A percentile compares a stretch with the other conserved stretches of the same genome.
Evolutionary conservation across 92 coral and sea anemone species (phyloP).

Genomic region (Montipora capitata): DNA sequence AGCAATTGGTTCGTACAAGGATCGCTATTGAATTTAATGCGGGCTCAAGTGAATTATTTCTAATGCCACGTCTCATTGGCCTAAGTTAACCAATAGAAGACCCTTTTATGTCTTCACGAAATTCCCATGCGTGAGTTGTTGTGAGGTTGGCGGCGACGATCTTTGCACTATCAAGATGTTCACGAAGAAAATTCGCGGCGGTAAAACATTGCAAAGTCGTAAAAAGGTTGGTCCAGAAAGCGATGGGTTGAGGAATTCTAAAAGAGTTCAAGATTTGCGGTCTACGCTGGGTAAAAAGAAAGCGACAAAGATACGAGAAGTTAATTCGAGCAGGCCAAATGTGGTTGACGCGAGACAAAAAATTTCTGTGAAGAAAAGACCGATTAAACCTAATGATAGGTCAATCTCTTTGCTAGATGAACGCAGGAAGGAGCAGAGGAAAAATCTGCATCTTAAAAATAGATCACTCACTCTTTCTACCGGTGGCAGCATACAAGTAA

Average conservation of each 20-base stretch:
- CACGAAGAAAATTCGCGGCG: conserved; percentile 30
- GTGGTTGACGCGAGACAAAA: conserved; percentile 82
- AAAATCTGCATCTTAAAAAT: conserved; percentile 54
- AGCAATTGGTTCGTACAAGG: too few species aligned
- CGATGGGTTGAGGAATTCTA: conserved; percentile 30
- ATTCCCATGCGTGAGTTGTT: neutral
- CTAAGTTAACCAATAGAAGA: conserved; percentile 19
- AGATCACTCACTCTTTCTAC: conserved; percentile 72
- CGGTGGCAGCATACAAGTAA: conserved; percentile 69
- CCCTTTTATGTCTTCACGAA: neutral
- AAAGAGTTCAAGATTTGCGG: conserved; percentile 72
- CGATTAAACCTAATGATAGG: conserved; percentile 35
- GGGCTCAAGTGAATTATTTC: neutral
- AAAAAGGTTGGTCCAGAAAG: conserved; percentile 20
- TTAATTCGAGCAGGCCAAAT: conserved; percentile 20
- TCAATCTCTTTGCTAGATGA: conserved; percentile 68
- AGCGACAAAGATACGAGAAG: neutral
- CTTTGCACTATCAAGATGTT: conserved; percentile 4
- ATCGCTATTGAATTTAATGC: neutral
- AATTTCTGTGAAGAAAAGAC: conserved; percentile 55
- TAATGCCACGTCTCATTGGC: conserved; percentile 19
- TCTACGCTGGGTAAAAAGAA: conserved; percentile 16
- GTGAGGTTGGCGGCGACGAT: neutral
- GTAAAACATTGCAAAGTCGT: conserved; percentile 31
- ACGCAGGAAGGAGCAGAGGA: conserved; percentile 66